Evolutionary conservation across 2,888 invertebrate genomes (phyloP).

Genomic region (Exocentrus adspersus): DNA sequence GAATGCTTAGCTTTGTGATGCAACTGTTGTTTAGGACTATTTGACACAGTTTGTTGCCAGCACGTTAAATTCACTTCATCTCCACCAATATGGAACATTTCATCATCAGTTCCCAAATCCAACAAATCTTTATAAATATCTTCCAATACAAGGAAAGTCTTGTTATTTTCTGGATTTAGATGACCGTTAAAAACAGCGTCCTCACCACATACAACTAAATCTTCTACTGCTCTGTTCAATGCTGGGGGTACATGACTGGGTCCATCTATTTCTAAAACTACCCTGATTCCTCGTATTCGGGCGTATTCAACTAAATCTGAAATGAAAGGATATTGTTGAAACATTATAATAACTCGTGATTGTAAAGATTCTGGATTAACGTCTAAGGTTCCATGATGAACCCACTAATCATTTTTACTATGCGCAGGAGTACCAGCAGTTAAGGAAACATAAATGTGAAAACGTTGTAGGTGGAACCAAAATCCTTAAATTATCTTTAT

Average conservation of each 20-base stretch:
- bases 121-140: conserved; percentile 79
- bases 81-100: conserved; percentile 82
- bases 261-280: conserved; percentile 88
- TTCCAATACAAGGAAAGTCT: conserved; percentile 74
- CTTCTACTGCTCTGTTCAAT: conserved; percentile 71
- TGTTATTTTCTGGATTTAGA: conserved; percentile 79
- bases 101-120: conserved; percentile 76
- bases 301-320: conserved; percentile 76
- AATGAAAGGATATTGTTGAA: conserved; percentile 11
- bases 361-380: no score
- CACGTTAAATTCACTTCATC: conserved; percentile 81
- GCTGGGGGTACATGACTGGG: conserved; percentile 87
- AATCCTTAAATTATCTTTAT: no score
- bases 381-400: no score
- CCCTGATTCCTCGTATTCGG: conserved; percentile 80
- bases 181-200: conserved; percentile 81
- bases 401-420: no score
- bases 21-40: no score
- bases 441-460: no score
- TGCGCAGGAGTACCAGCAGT: no score
- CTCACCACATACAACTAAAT: conserved; percentile 79
- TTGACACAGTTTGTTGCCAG: conserved; percentile 65
- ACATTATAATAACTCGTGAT: no score
- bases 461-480: no score
- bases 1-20: no score